phyloP scores from a whole-genome alignment of 30 jellyfish, hydroid and myxozoan genomes.

The Catostylus mosaicus region DNA sequence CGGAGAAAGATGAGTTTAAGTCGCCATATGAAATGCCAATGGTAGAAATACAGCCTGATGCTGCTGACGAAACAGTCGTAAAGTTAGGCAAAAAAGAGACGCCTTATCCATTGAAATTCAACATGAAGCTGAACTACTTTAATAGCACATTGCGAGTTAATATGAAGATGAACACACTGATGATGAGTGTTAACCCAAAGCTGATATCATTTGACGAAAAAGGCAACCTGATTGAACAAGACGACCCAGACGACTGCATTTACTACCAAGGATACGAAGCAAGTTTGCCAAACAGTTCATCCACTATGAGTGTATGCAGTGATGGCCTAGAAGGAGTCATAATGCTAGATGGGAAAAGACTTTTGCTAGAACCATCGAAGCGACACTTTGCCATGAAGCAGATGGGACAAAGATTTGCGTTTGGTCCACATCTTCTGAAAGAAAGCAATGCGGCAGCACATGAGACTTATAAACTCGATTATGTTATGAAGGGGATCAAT shows the following conservation, averaged over 20 bases:
- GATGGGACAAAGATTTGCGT: not conserved
- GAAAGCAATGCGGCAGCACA: not conserved
- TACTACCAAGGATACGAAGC: conserved; percentile 53
- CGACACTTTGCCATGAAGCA: not conserved
- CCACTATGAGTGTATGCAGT: conserved; percentile 45
- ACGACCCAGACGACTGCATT: conserved; percentile 36
- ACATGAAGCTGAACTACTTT: conserved; percentile 5
- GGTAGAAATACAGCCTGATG: not conserved
- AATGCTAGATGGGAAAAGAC: not conserved
- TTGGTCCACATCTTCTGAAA: conserved; percentile 51
- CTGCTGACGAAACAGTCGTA: not conserved
- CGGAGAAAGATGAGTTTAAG: not conserved
- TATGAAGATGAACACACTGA: conserved; percentile 31
- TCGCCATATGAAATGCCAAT: not conserved
- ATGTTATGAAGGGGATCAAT: not conserved
- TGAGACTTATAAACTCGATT: conserved; percentile 3
- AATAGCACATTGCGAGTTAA: conserved; percentile 2
- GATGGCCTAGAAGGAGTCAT: conserved; percentile 54
- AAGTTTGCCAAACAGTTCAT: conserved; percentile 1
- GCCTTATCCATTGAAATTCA: conserved; percentile 8
- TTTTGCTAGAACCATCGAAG: conserved; percentile 27
- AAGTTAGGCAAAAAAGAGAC: not conserved
- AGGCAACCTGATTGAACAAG: conserved; percentile 27
- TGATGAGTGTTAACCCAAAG: conserved; percentile 23
- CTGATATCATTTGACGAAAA: conserved; percentile 29